Evolutionary conservation across 2,113 vertebrate species (phyloP), one percentile per base, ranked within the genome.

Genomic region (Mugil cephalus): DNA sequence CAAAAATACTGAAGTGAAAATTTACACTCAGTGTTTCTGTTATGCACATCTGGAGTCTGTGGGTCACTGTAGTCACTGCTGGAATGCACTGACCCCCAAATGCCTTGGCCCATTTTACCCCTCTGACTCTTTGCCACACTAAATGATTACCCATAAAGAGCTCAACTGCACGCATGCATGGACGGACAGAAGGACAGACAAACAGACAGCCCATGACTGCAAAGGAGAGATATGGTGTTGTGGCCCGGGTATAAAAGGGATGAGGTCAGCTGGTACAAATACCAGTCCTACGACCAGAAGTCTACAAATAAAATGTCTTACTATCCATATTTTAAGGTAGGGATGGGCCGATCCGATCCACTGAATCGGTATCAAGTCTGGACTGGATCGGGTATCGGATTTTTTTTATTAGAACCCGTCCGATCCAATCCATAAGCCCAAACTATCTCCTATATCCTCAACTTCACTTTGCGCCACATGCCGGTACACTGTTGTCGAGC

Each of bases 71-170:
- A 24, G 36, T 56, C 39, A 38, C 64, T 59, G 51, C 45, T 39
- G 19, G 21, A 72, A 47, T 19, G 11, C 53, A 38, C 64, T 85
- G 74, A 83, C 83, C 82, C 54, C 71, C 42, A 64, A 77, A 82
- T 75, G 80, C 76, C 82, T 77, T 50, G 3, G 60, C 72, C 40
- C 51, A 35, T 74, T 73, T 80, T 67, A 80, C 83, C 56, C 69
- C 35, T 60, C 75, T 88, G 78, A 89, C 63, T 77, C 77, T 38
- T 45, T 59, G 85, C 80, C 84, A 86, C 53, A 64, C 47, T 79
- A 81, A 84, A 83, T 14, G 50, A 88, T 89, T 81, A 78, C 48
- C 80, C 74, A 43, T 72, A 66, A 83, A 48, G 50, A 17, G 36
- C 47, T 82, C 17, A 65, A 73, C 80, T 80, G 62, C 76, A 70